These are phyloP conservation scores for Limanda limanda DNA, from an alignment of 2,113 vertebrate species.

Conservation along the genomic window DNA sequence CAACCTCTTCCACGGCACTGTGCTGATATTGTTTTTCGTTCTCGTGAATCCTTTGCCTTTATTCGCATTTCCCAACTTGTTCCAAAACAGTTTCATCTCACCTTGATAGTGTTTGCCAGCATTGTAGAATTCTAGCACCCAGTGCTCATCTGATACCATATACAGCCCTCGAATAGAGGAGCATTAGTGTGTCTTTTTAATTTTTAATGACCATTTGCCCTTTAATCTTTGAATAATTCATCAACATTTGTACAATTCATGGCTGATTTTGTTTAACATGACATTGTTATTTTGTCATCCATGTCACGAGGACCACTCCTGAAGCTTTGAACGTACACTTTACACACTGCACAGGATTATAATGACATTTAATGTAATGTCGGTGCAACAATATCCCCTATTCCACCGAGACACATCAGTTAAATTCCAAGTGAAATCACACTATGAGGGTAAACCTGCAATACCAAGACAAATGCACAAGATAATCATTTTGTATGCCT, in stretches of 20 bases:
- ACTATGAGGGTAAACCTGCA: too few species aligned
- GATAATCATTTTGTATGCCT: too few species aligned
- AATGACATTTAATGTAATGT: neutral
- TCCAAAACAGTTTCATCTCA: neutral
- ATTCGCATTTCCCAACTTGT: too few species aligned
- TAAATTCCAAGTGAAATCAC: too few species aligned
- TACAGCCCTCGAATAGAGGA: constrained; percentile 4
- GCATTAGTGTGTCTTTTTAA: constrained; percentile 38
- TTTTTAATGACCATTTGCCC: constrained; percentile 50
- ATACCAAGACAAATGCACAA: too few species aligned
- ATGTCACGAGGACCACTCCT: neutral
- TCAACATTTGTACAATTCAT: constrained; percentile 39
- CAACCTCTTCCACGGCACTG: neutral
- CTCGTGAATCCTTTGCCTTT: neutral
- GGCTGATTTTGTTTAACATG: constrained; percentile 37
- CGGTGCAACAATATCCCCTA: neutral
- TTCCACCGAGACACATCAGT: too few species aligned
- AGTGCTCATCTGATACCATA: neutral
- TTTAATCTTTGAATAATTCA: constrained; percentile 54
- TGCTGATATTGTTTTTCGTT: neutral
- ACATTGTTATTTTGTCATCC: constrained; percentile 11
- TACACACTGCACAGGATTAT: neutral
- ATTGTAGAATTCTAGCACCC: neutral
- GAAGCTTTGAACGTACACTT: neutral
- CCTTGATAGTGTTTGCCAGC: neutral